A percentile compares a stretch with the other conserved stretches of the same genome.
These are phyloP conservation scores for Thyatira batis DNA, from an alignment of 2,888 invertebrate genomes.

Conservation along the genomic window DNA sequence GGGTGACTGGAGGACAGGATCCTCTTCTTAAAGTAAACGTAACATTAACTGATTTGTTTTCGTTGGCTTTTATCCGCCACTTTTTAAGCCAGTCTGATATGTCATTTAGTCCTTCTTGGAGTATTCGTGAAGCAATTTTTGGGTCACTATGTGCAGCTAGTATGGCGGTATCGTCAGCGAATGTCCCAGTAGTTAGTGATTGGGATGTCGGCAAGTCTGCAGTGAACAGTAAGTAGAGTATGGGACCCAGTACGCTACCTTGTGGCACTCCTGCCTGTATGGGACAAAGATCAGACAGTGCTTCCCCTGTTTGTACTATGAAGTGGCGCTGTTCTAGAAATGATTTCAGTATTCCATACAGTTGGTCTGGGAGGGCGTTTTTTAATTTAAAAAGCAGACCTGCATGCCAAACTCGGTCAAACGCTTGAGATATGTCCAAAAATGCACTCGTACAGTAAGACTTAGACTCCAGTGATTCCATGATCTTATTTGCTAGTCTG, in stretches of 20 bases:
- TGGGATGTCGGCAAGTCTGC: slow-evolving; percentile 9
- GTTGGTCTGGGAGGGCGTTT: background rate
- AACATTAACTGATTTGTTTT: slow-evolving; percentile 2
- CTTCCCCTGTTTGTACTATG: slow-evolving; percentile 7
- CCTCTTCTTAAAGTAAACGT: background rate
- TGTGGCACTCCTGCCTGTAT: slow-evolving; percentile 12
- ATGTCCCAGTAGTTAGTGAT: slow-evolving; percentile 8
- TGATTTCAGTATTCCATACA: slow-evolving; percentile 2
- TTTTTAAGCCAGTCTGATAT: slow-evolving; percentile 1
- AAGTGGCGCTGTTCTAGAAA: slow-evolving; percentile 5
- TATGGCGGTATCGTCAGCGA: slow-evolving; percentile 14
- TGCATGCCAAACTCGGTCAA: no score
- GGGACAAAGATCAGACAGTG: slow-evolving; percentile 3
- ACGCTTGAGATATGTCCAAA: background rate
- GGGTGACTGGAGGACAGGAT: no score
- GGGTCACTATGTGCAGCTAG: slow-evolving; percentile 12
- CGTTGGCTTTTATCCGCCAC: slow-evolving; percentile 8
- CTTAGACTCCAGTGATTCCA: no score
- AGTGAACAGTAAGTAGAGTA: slow-evolving; percentile 12
- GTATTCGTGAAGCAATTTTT: slow-evolving; percentile 9
- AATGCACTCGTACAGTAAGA: background rate
- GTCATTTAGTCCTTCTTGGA: slow-evolving; percentile 12
- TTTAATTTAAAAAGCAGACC: background rate
- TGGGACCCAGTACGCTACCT: slow-evolving; percentile 16
- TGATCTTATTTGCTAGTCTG: no score